Evolutionary conservation across 1,140 invertebrate species (phyloP), one percentile per base, ranked within the genome.

Genomic region (Tribolium castaneum): DNA sequence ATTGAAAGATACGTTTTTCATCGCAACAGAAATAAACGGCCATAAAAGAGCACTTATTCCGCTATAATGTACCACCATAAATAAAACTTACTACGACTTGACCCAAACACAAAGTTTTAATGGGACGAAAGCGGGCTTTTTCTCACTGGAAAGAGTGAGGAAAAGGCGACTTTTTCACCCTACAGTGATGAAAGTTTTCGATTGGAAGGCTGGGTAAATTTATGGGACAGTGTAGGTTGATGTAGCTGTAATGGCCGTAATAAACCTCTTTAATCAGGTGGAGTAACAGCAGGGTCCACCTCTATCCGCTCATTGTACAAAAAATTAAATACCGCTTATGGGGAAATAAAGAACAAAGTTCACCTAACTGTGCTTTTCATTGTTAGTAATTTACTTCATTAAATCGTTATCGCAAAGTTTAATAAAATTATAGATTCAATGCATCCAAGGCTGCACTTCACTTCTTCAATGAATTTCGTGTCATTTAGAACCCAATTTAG

Each of bases 381-480:
- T 66, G 59, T 66, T 34, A 6, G 59, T 12, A 35, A 66, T 66
- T 66, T 35, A 12, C 30, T 66, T 66, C 59, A 59, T 59, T 59
- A 34, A 45, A 22, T 35, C 59, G 59, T 66, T 66, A 66, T 66
- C 59, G 59, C 5, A 25, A 35, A 35, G 14, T 16, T 66, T 66
- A 66, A 66, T 66, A 66, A 66, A 66, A 66, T 66, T 66, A 66
- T 66, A 6, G 54, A 30, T 59, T 34, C 59, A 66, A 2, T 66
- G 30, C n/a, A 25, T 66, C 30, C 59, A 66, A 66, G 59, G 59
- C 34, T 66, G 59, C 25, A 35, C 59, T 66, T 66, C 30, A 35
- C 30, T 66, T 66, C 59, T 66, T 66, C 25, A 66, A 66, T 66
- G 59, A 35, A 66, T 66, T 66, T 52, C 45, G 59, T 22, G 59